Evolutionary conservation across 2,888 invertebrate species (phyloP).

Genomic region (Ischnus inquisitorius): DNA sequence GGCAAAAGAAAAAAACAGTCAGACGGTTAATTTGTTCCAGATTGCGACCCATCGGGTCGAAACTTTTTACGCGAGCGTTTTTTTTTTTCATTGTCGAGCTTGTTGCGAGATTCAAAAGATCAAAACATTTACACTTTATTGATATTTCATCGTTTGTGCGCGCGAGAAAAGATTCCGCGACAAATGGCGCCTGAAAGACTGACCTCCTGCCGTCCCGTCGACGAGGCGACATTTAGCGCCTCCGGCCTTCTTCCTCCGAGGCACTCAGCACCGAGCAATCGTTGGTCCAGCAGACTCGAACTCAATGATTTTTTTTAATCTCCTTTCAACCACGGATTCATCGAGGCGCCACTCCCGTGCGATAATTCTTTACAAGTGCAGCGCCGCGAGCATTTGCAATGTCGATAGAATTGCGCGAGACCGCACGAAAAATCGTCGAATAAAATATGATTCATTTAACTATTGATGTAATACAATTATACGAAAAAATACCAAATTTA

Average conservation of each 20-base stretch:
- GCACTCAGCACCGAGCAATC: conserved; percentile 2
- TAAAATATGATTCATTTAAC: background rate
- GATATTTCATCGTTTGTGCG: background rate
- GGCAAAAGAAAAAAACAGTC: background rate
- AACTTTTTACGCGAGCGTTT: background rate
- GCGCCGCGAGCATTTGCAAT: background rate
- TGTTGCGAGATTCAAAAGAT: background rate
- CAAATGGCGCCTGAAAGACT: conserved; percentile 66
- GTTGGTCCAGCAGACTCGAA: conserved; percentile 8
- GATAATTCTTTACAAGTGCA: conserved; percentile 17
- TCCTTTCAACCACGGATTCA: conserved; percentile 6
- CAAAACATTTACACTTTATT: background rate
- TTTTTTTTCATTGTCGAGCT: background rate
- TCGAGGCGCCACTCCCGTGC: conserved; percentile 27
- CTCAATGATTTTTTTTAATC: conserved; percentile 9
- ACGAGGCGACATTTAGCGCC: conserved; percentile 56
- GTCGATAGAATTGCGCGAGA: background rate
- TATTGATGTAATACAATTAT: background rate
- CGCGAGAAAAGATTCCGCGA: conserved; percentile 21
- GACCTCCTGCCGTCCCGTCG: conserved; percentile 61
- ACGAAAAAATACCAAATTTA: too few relatives aligned
- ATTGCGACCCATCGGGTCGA: background rate
- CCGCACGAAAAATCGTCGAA: too few relatives aligned
- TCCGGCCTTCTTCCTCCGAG: conserved; percentile 54
- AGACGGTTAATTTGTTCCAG: background rate